These are phyloP conservation scores for Dascillus cervinus DNA, from an alignment of 2,888 invertebrate species.

Conservation along the genomic window DNA sequence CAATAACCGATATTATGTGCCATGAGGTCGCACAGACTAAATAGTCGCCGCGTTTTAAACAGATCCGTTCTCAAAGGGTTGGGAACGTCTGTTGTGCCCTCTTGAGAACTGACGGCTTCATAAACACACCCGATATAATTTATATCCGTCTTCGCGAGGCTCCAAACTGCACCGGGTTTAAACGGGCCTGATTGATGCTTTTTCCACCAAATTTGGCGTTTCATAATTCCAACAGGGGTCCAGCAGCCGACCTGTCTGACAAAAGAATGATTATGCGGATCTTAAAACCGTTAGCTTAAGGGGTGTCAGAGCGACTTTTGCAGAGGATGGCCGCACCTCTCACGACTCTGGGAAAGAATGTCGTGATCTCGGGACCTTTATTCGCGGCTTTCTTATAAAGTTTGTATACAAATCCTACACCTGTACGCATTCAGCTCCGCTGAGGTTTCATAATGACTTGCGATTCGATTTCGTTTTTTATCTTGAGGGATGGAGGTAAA, in stretches of 20 bases:
- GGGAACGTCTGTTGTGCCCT: conserved; percentile 9
- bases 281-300: conserved; percentile 25
- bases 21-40: conserved; percentile 10
- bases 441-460: conserved; percentile 24
- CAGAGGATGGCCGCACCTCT: conserved; percentile 6
- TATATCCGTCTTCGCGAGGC: neutral
- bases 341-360: conserved; percentile 12
- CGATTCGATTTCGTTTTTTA: conserved; percentile 21
- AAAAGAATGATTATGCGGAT: conserved; percentile 24
- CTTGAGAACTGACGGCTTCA: conserved; percentile 12
- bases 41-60: conserved; percentile 10
- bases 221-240: conserved; percentile 26
- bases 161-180: conserved; percentile 15
- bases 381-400: conserved; percentile 28
- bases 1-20: conserved; percentile 19
- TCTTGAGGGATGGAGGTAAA: conserved; percentile 16
- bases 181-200: conserved; percentile 27
- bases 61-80: conserved; percentile 14
- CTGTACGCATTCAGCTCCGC: conserved; percentile 16
- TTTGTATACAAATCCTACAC: conserved; percentile 18
- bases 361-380: conserved; percentile 18
- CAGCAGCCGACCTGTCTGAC: conserved; percentile 24
- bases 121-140: conserved; percentile 6
- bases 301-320: conserved; percentile 25
- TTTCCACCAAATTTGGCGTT: conserved; percentile 20